Evolutionary conservation across 2,797 vertebrate genomes (phyloP).

Genomic region (Apodemus agrarius): DNA sequence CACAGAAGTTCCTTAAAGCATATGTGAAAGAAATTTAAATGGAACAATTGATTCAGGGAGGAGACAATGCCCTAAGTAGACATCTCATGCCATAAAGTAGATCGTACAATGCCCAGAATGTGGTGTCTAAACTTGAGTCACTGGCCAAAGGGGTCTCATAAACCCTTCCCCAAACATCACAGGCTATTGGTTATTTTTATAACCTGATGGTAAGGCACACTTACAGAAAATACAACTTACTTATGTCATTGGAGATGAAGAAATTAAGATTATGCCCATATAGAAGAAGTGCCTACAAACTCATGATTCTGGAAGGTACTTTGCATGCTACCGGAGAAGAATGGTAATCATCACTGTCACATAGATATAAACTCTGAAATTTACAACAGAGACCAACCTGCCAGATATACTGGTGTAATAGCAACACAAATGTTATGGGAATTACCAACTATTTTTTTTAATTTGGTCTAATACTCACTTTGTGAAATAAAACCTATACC

Average conservation of each 20-base stretch:
- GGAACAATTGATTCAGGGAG: neutral
- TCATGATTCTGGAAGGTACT: neutral
- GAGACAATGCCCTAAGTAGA: neutral
- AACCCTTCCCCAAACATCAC: neutral
- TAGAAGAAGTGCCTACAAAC: neutral
- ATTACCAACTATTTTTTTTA: neutral
- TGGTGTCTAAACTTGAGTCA: neutral
- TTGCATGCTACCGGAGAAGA: too few species aligned
- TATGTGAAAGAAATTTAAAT: neutral
- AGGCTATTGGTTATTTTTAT: neutral
- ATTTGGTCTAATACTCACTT: neutral
- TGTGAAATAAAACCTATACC: neutral
- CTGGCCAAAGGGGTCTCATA: neutral
- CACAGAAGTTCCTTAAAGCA: too few species aligned
- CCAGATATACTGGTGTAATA: neutral
- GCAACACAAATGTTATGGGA: neutral
- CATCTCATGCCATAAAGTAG: neutral
- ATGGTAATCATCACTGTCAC: neutral
- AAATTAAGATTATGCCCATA: neutral
- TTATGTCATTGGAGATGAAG: neutral
- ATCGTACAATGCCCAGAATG: neutral
- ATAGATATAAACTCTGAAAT: neutral
- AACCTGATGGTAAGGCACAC: neutral
- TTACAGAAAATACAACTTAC: neutral
- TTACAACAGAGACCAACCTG: neutral